Evolutionary conservation across 2,888 invertebrate genomes (phyloP).

Genomic region (Himalopsyche kuldschensis): DNA sequence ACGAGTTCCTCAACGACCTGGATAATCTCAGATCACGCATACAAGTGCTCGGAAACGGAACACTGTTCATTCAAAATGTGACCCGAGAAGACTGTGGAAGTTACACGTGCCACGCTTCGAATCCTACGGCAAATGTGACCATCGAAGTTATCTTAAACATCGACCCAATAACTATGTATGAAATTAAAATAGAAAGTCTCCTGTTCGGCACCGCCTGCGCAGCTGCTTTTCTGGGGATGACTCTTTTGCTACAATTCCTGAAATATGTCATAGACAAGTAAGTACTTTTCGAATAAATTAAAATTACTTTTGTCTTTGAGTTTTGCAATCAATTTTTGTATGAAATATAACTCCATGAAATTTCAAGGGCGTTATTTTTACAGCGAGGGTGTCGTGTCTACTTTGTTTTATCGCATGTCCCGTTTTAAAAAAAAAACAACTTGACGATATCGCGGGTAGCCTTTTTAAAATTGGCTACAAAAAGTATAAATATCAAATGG

Average conservation of each 20-base stretch:
- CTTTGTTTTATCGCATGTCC: neutral
- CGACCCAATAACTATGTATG: slow-evolving; percentile 82
- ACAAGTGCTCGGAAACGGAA: slow-evolving; percentile 74
- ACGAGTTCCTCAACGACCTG: slow-evolving; percentile 54
- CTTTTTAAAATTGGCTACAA: neutral
- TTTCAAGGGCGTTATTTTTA: neutral
- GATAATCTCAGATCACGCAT: slow-evolving; percentile 61
- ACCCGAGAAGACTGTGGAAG: slow-evolving; percentile 80
- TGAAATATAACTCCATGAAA: neutral
- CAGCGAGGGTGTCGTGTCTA: neutral
- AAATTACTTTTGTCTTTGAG: neutral
- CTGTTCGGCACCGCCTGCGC: slow-evolving; percentile 81
- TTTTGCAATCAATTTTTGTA: neutral
- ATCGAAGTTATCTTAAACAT: slow-evolving; percentile 76
- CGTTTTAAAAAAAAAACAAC: neutral
- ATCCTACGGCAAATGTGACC: slow-evolving; percentile 79
- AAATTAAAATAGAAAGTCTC: slow-evolving; percentile 82
- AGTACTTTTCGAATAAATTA: slow-evolving; percentile 49
- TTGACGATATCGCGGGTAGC: neutral
- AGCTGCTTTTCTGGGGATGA: slow-evolving; percentile 75
- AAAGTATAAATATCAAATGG: neutral
- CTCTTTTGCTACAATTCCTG: slow-evolving; percentile 77
- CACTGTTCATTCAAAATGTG: slow-evolving; percentile 70
- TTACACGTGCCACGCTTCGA: slow-evolving; percentile 84
- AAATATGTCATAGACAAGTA: slow-evolving; percentile 72